Conservation (phyloP, 1,140 invertebrate genomes). For the Neodiprion lecontei region DNA sequence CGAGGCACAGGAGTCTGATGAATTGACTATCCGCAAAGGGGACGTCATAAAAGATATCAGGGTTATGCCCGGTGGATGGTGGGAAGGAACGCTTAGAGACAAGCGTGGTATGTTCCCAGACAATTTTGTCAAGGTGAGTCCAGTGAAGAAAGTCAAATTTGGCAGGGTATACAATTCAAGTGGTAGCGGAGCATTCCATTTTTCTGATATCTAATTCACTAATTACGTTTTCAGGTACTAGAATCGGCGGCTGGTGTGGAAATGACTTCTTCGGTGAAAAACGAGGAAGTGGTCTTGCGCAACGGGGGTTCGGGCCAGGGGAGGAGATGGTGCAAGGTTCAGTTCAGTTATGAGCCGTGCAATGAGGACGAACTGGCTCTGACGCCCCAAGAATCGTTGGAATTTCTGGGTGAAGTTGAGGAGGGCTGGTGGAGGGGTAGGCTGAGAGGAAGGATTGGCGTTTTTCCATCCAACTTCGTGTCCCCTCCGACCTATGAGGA, state of each 20-base stretch:
- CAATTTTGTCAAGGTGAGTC: constrained; percentile 86
- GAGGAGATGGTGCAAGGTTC: constrained; percentile 77
- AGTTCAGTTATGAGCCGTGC: constrained; percentile 90
- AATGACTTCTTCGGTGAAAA: constrained; percentile 30
- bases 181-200: no score
- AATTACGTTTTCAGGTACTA: constrained; percentile 29
- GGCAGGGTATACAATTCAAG: no score
- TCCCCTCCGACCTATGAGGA: constrained; percentile 45
- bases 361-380: constrained; percentile 92
- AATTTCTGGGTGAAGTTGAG: constrained; percentile 87
- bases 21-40: constrained; percentile 86
- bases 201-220: no score
- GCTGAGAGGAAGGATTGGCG: constrained; percentile 77
- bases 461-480: constrained; percentile 96
- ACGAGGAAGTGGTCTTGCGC: constrained; percentile 48
- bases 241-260: constrained; percentile 21
- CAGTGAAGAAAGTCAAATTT: neutral
- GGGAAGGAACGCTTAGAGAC: constrained; percentile 90
- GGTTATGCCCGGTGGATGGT: constrained; percentile 92
- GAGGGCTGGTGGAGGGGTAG: constrained; percentile 91
- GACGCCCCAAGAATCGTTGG: constrained; percentile 85
- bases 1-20: constrained; percentile 79
- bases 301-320: constrained; percentile 52
- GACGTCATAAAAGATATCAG: constrained; percentile 87
- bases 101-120: constrained; percentile 96